Conservation (phyloP, 2,797 vertebrate species). For the Garrulus glandarius region DNA sequence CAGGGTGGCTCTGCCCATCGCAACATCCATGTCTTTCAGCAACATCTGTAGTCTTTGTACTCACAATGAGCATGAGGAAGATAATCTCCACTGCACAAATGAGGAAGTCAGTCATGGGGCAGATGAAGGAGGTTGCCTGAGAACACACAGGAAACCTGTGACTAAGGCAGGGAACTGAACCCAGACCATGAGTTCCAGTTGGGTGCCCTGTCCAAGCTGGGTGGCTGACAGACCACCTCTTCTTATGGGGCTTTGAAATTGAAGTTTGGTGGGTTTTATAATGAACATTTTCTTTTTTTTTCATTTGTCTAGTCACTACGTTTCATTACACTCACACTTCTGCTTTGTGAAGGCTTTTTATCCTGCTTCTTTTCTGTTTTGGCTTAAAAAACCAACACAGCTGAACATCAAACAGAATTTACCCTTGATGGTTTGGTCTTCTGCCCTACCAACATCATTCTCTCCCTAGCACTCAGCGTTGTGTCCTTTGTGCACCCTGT, state of each 20-base stretch:
- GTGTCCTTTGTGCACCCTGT: not conserved
- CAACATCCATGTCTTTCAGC: not conserved
- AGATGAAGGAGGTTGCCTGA: not conserved
- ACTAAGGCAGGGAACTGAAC: constrained; percentile 18
- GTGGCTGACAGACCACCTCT: not conserved
- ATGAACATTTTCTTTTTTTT: not conserved
- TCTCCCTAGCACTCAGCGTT: not conserved
- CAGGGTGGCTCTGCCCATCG: rapidly evolving
- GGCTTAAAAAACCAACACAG: not conserved
- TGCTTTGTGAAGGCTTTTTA: constrained; percentile 42
- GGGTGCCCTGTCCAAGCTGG: not conserved
- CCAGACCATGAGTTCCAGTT: constrained; percentile 33
- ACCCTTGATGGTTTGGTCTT: not conserved
- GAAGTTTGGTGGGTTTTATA: not conserved
- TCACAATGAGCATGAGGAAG: not conserved
- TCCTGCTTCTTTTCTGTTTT: not conserved
- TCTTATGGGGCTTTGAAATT: not conserved
- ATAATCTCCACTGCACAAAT: not conserved
- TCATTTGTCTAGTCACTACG: constrained; percentile 44
- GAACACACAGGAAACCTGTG: constrained; percentile 10
- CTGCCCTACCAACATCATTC: not conserved
- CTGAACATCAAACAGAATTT: not conserved
- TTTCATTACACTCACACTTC: constrained; percentile 60
- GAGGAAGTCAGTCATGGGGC: not conserved
- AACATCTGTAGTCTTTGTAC: not conserved